phyloP scores from a whole-genome alignment of 1,140 invertebrate genomes.

The Epicauta chinensis region DNA sequence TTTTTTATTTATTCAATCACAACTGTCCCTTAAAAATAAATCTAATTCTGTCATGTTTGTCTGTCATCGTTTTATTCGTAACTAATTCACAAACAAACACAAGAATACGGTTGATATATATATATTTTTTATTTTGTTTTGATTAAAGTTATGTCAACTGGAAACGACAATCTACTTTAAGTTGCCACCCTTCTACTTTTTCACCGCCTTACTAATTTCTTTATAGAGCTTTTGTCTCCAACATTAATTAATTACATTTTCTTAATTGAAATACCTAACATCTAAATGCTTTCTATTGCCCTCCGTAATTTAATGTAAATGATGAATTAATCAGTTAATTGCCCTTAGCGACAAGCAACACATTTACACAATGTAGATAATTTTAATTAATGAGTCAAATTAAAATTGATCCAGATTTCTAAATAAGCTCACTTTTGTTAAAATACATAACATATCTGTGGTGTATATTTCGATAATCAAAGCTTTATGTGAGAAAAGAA shows the following conservation, averaged over 20 bases:
- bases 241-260: slow-evolving; percentile 25
- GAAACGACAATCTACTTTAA: slow-evolving; percentile 20
- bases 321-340: slow-evolving; percentile 17
- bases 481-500: too few relatives aligned
- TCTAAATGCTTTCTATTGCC: slow-evolving; percentile 12
- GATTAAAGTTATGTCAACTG: slow-evolving; percentile 4
- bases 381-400: too few relatives aligned
- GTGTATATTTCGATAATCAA: too few relatives aligned
- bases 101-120: too few relatives aligned
- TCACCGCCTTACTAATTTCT: slow-evolving; percentile 22
- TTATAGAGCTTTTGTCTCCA: slow-evolving; percentile 15
- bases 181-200: slow-evolving; percentile 16
- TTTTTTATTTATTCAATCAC: slow-evolving; percentile 2
- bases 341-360: neutral
- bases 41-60: slow-evolving; percentile 1
- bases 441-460: too few relatives aligned
- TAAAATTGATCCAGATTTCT: too few relatives aligned
- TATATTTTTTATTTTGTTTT: neutral
- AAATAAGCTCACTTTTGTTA: too few relatives aligned
- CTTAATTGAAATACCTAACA: slow-evolving; percentile 21
- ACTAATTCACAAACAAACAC: too few relatives aligned
- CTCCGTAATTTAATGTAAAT: slow-evolving; percentile 15
- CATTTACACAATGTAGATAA: too few relatives aligned
- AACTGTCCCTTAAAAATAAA: slow-evolving; percentile 7
- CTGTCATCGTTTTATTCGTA: too few relatives aligned